These are phyloP conservation scores for Drosophila flavopinicola DNA, from an alignment of 2,888 invertebrate species.

Conservation along the genomic window DNA sequence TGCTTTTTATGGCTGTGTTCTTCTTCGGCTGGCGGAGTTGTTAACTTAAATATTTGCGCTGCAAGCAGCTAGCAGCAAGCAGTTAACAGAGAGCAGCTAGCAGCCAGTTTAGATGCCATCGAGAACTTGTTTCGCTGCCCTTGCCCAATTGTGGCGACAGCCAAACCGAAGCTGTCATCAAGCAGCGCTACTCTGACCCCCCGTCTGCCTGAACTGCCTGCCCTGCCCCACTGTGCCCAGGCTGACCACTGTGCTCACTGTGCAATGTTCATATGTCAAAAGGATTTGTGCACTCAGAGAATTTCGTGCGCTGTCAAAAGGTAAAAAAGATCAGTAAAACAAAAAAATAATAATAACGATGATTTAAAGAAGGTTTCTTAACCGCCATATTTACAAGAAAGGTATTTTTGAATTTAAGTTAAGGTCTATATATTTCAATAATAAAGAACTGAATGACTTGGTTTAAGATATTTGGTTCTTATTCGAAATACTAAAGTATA, in stretches of 20 bases:
- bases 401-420: no score
- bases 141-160: constrained; percentile 68
- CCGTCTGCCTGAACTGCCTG: no score
- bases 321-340: no score
- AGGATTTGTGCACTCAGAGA: constrained; percentile 53
- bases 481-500: no score
- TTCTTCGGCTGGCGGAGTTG: constrained; percentile 69
- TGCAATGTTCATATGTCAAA: constrained; percentile 53
- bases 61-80: constrained; percentile 21
- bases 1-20: constrained; percentile 58
- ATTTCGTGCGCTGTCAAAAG: no score
- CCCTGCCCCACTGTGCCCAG: background rate
- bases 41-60: constrained; percentile 78
- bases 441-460: no score
- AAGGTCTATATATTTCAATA: no score
- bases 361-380: no score
- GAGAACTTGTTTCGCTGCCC: constrained; percentile 69
- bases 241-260: constrained; percentile 13
- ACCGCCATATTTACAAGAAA: no score
- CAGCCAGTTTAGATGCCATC: constrained; percentile 51
- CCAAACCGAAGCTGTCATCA: constrained; percentile 52
- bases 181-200: constrained; percentile 8
- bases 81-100: no score
- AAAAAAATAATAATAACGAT: no score
- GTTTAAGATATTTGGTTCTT: no score